These are phyloP conservation scores for Lydus trimaculatus DNA, from an alignment of 2,888 invertebrate species.

Conservation along the genomic window DNA sequence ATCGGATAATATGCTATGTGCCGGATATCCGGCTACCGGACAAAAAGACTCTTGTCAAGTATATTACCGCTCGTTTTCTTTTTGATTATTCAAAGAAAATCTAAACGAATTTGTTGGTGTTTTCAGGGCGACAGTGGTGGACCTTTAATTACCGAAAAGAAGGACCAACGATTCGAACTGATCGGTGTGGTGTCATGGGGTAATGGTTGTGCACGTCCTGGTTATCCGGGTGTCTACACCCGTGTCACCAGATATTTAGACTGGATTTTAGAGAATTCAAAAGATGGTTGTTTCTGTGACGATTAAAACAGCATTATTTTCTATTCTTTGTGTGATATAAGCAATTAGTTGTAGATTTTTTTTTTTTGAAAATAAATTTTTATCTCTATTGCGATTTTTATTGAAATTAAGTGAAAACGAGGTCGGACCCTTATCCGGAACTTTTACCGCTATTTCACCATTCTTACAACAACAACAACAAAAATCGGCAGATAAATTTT, in stretches of 20 bases:
- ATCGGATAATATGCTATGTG: constrained; percentile 88
- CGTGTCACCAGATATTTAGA: constrained; percentile 81
- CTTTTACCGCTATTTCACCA: neutral
- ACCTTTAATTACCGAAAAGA: constrained; percentile 64
- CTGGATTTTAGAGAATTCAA: constrained; percentile 81
- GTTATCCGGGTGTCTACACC: constrained; percentile 87
- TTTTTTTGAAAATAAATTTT: neutral
- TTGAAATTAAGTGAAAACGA: neutral
- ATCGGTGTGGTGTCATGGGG: constrained; percentile 92
- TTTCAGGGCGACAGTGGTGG: constrained; percentile 58
- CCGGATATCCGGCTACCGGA: constrained; percentile 76
- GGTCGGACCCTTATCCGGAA: neutral
- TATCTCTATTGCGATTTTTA: neutral
- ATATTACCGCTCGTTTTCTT: too few species aligned
- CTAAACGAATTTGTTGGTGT: neutral
- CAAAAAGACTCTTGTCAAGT: constrained; percentile 86
- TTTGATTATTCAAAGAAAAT: neutral
- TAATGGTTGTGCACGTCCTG: constrained; percentile 84
- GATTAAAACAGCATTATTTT: constrained; percentile 58
- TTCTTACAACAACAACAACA: too few species aligned
- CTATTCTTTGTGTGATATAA: constrained; percentile 24
- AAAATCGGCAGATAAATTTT: neutral
- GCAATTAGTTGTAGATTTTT: constrained; percentile 9
- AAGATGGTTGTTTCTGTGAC: constrained; percentile 83
- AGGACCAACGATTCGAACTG: constrained; percentile 78